Conservation (phyloP, 64 coral and sea anemone species). For the Astreopora myriophthalma region DNA sequence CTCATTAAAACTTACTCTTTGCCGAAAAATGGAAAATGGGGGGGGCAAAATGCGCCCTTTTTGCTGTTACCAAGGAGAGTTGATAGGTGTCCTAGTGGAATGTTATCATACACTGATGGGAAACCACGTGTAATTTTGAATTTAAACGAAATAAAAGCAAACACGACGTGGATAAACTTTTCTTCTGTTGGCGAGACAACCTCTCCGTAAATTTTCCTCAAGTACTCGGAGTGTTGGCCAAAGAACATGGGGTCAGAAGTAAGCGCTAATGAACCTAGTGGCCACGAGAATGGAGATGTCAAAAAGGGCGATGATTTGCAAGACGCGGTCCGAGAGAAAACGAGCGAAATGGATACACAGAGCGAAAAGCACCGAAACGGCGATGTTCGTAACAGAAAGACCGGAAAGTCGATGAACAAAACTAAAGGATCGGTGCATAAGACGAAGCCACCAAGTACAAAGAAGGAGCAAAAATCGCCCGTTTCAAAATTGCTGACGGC, state of each 20-base stretch:
- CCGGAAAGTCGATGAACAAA: background rate
- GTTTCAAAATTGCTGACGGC: background rate
- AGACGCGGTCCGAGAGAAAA: background rate
- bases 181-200: background rate
- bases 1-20: background rate
- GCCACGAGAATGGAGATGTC: background rate
- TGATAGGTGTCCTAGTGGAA: background rate
- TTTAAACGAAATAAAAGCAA: background rate
- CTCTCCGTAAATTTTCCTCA: background rate
- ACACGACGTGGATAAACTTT: slow-evolving; percentile 4
- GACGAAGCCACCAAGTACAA: background rate
- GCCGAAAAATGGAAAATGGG: background rate
- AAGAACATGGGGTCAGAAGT: slow-evolving; percentile 5
- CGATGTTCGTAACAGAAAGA: slow-evolving; percentile 26
- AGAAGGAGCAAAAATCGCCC: background rate
- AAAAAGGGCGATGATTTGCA: background rate
- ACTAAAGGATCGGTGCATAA: slow-evolving; percentile 17
- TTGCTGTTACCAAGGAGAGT: background rate
- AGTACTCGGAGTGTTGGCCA: background rate
- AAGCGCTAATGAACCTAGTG: background rate
- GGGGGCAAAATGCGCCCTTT: background rate
- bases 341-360: background rate
- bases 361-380: background rate
- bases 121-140: slow-evolving; percentile 45
- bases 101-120: background rate